Base-by-base conservation (phyloP, 2,113 vertebrate species). In the Prietella phreatophila region DNA sequence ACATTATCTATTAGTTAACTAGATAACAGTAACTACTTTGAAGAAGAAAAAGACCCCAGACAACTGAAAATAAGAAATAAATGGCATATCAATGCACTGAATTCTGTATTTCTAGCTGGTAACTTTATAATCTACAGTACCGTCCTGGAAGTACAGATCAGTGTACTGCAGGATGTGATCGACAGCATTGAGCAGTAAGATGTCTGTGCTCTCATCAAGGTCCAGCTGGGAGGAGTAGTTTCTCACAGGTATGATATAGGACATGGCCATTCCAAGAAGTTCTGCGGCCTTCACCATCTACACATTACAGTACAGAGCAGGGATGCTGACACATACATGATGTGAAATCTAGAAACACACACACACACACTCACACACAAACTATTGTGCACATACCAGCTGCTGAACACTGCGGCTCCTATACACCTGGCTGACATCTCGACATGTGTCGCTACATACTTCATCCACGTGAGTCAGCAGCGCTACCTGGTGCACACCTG, bases 401-500 rank as follows among this genome's bases (percentile, higher is more conserved):
- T 93, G 69, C 58, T 8, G 84, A 76, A 95, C 10, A 7, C 2
- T 2, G 19, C 0, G 0, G 80, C 94, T 95, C 27, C 33, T 79
- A 90, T 95, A 95, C 63, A 94, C 93, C 6, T 83, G 1, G 8
- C 87, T 86, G 63, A 92, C 11, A 58, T 95, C 88, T 85, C 86
- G 89, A 73, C 83, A 58, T 0, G 91, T 93, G 14, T 88, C n/a
- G 1, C 7, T 4, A 83, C 92, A 95, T 3, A 93, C 82, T 17
- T 92, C 50, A 90, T 95, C 95, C 1, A 95, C 53, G 7, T 95
- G 93, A 56, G 94, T 95, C 87, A 95, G 85, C 89, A 95, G 87
- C 42, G 93, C 93, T 82, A 95, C 93, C 85, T 95, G 95, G 84
- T 95, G 94, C 71, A 95, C 89, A 83, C 93, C 94, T 95, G 65